Base-by-base conservation (phyloP, 2,113 vertebrate species). In the Gasterosteus aculeatus region DNA sequence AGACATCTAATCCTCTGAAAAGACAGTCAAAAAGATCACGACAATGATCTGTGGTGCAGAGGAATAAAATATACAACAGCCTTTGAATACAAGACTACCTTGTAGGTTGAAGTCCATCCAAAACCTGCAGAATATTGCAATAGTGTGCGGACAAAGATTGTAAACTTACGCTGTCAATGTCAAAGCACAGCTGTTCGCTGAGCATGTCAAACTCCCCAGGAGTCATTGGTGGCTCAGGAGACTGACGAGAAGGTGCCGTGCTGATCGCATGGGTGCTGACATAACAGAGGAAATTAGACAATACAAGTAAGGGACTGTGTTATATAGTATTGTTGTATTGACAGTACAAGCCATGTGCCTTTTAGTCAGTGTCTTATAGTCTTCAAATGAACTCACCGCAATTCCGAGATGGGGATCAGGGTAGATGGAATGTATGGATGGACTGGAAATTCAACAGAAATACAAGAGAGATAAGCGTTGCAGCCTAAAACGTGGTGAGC, bases 181-280 rank as follows among this genome's bases (percentile, higher is more conserved):
- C 96, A 2, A 96, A 94, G 61, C 95, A 97, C 69, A 99, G 93
- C 18, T 96, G 94, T 87, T 98, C 94, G 87, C 91, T 96, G 89
- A 99, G 94, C 91, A 97, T 95, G 59, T 97, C 94, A 15, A 97
- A 99, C 79, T 97, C 96, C 0, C 96, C 96, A 19, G 97, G 98
- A 80, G 97, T 98, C 96, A 99, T 96, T 8, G 97, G 97, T 0
- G 97, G 96, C 67, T 98, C 96, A 15, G 96, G 95, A 70, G 97
- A 97, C 75, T 93, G 96, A 69, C 91, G 94, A 5, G 94, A 87
- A 26, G 92, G 92, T 4, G 93, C 78, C 1, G 94, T 90, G 89
- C 94, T 92, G 83, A 85, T 96, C 46, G 92, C 85, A 54, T 93
- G 94, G 74, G 79, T 86, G 18, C 88, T 87, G 72, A 7, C 12